phyloP scores from a whole-genome alignment of 2,888 invertebrate species.

The Fabriciana adippe region DNA sequence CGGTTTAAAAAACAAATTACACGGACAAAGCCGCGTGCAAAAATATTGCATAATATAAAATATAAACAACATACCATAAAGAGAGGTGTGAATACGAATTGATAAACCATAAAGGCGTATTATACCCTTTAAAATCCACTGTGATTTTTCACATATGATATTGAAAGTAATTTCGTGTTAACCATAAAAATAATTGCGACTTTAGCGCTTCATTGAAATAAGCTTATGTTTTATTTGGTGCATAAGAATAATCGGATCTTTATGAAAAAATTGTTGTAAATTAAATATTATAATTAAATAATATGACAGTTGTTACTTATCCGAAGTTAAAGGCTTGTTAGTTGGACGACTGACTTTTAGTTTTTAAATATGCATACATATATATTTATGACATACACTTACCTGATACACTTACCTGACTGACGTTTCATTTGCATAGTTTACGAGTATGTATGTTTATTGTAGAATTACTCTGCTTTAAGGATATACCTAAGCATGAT shows the following conservation, averaged over 20 bases:
- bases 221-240: slow-evolving; percentile 6
- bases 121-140: slow-evolving; percentile 6
- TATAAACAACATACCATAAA: slow-evolving; percentile 4
- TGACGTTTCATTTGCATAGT: too few species aligned
- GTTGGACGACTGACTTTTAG: too few species aligned
- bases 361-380: too few species aligned
- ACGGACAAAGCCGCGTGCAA: not conserved
- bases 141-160: slow-evolving; percentile 7
- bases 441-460: too few species aligned
- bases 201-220: slow-evolving; percentile 3
- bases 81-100: not conserved
- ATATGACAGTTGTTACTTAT: too few species aligned
- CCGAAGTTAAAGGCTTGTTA: too few species aligned
- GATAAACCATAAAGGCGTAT: slow-evolving; percentile 5
- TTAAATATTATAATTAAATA: not conserved
- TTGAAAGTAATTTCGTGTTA: slow-evolving; percentile 1
- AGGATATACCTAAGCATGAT: too few species aligned
- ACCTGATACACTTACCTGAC: too few species aligned
- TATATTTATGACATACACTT: too few species aligned
- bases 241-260: not conserved
- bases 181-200: slow-evolving; percentile 15
- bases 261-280: not conserved
- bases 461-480: too few species aligned
- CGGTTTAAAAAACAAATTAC: not conserved
- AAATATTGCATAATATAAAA: not conserved